phyloP scores from a whole-genome alignment of 1,140 invertebrate species.

The Leptonema lineaticorne region DNA sequence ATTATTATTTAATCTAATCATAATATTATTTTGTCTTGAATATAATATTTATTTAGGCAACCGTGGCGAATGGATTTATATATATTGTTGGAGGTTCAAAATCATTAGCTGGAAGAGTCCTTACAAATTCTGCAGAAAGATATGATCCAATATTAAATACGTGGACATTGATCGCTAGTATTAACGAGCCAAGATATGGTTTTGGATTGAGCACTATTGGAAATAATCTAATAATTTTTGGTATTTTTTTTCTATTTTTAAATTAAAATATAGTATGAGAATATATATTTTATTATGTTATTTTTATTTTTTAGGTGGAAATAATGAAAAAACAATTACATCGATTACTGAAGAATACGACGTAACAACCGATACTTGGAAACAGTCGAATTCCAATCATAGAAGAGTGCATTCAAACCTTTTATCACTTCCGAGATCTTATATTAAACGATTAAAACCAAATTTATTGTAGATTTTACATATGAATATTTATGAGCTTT shows the following conservation, averaged over 20 bases:
- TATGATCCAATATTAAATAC: neutral
- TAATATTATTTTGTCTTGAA: too few species aligned
- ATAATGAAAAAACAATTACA: neutral
- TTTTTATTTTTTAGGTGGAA: neutral
- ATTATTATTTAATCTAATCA: neutral
- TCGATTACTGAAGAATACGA: neutral
- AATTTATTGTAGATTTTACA: too few species aligned
- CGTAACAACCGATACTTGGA: neutral
- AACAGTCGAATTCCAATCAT: too few species aligned
- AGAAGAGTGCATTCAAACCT: too few species aligned
- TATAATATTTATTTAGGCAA: neutral
- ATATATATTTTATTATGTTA: neutral
- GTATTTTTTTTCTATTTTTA: neutral
- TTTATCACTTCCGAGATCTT: too few species aligned
- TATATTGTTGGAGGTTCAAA: neutral
- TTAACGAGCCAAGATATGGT: neutral
- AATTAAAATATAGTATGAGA: neutral
- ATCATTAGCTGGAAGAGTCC: too few species aligned
- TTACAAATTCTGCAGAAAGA: neutral
- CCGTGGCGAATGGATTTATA: neutral
- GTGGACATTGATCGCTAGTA: neutral
- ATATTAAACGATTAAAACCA: too few species aligned
- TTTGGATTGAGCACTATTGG: neutral
- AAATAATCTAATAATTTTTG: neutral
- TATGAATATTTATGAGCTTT: too few species aligned